These are phyloP conservation scores for Metopolophium dirhodum DNA, from an alignment of 1,140 invertebrate species.

Conservation along the genomic window DNA sequence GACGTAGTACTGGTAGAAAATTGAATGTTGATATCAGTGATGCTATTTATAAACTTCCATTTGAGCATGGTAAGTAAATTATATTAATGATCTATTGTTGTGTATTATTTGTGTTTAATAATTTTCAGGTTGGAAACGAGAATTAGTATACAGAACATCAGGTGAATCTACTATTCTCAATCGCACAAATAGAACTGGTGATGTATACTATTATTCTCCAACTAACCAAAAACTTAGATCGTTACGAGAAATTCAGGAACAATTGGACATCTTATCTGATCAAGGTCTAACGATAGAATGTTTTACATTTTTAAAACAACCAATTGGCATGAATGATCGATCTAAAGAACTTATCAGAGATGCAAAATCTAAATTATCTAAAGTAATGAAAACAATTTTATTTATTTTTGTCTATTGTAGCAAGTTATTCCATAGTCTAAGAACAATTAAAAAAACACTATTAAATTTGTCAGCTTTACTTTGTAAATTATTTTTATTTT, in stretches of 20 bases:
- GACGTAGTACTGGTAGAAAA: constrained; percentile 60
- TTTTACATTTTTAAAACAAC: constrained; percentile 79
- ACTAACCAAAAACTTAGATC: constrained; percentile 75
- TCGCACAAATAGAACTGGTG: constrained; percentile 66
- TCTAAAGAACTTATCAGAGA: constrained; percentile 63
- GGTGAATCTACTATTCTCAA: constrained; percentile 62
- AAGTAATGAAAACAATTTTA: neutral
- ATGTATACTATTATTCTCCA: constrained; percentile 80
- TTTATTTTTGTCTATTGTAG: neutral
- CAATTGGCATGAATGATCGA: constrained; percentile 73
- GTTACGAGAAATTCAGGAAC: constrained; percentile 68
- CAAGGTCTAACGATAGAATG: constrained; percentile 72
- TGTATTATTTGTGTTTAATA: neutral
- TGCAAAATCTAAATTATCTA: constrained; percentile 44
- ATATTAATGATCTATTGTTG: neutral
- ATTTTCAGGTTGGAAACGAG: constrained; percentile 72
- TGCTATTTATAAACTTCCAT: constrained; percentile 69
- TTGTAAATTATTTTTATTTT: too few species aligned
- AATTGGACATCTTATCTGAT: constrained; percentile 63
- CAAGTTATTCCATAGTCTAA: too few species aligned
- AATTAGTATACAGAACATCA: constrained; percentile 73
- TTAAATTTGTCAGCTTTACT: too few species aligned
- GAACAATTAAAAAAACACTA: too few species aligned
- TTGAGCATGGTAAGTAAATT: constrained; percentile 66
- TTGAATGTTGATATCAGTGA: constrained; percentile 64